These are phyloP conservation scores for Eulacestoma nigropectus DNA, from an alignment of 2,113 vertebrate species.

Conservation along the genomic window DNA sequence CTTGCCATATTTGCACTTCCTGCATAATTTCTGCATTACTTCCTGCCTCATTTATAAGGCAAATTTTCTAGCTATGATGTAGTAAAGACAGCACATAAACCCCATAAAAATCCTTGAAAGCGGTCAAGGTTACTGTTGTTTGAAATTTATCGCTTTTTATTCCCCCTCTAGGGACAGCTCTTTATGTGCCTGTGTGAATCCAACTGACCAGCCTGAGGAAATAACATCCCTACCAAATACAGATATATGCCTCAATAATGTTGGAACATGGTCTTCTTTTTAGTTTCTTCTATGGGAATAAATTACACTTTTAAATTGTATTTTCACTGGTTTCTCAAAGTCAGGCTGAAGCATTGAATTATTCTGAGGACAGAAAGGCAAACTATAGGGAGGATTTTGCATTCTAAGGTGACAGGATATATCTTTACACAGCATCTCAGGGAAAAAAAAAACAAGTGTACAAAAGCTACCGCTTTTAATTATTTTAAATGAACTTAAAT, in stretches of 20 bases:
- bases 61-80: not conserved
- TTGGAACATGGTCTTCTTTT: not conserved
- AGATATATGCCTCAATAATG: not conserved
- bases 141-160: not conserved
- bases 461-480: not conserved
- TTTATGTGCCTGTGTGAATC: not conserved
- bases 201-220: not conserved
- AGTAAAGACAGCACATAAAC: not conserved
- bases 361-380: not conserved
- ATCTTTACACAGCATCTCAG: not conserved
- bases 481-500: not conserved
- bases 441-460: not conserved
- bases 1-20: not conserved
- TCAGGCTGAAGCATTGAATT: not conserved
- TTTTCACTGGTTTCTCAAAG: not conserved
- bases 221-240: not conserved
- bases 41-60: not conserved
- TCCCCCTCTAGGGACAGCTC: not conserved
- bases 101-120: not conserved
- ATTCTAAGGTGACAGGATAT: not conserved
- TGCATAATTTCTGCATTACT: not conserved
- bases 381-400: not conserved
- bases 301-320: not conserved
- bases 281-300: not conserved
- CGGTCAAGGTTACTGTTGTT: not conserved